Percentiles rank a stretch among this genome's conserved stretches.
Evolutionary conservation across 2,888 invertebrate genomes (phyloP).

Genomic region (Synanthedon andrenaeformis): DNA sequence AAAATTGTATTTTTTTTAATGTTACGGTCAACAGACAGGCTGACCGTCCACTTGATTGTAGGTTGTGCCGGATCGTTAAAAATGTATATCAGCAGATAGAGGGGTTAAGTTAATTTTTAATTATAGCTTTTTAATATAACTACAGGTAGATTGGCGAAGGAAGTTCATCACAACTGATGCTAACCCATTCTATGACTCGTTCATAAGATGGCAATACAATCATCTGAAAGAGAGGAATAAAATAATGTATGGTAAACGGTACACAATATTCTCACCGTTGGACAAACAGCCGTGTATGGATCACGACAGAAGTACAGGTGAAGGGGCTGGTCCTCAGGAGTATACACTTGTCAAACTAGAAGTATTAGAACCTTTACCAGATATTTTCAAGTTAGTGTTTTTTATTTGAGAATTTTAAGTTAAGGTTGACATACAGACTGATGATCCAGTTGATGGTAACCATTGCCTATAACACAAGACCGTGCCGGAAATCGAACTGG

Average conservation of each 20-base stretch:
- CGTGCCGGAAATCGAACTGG: too few relatives aligned
- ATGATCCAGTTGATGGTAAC: too few relatives aligned
- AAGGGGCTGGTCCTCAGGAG: constrained; percentile 98
- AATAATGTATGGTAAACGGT: constrained; percentile 96
- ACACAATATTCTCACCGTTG: constrained; percentile 95
- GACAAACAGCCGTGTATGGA: constrained; percentile 99
- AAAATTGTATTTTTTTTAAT: neutral
- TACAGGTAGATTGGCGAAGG: constrained; percentile 95
- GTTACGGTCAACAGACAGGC: too few relatives aligned
- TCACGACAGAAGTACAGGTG: constrained; percentile 95
- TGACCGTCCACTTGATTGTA: too few relatives aligned
- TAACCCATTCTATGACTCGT: constrained; percentile 98
- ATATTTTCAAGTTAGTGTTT: constrained; percentile 72
- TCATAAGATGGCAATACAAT: constrained; percentile 96
- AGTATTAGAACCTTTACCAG: constrained; percentile 79
- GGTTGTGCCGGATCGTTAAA: too few relatives aligned
- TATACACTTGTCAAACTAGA: constrained; percentile 97
- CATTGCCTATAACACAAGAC: too few relatives aligned
- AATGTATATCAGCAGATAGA: too few relatives aligned
- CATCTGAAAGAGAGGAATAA: constrained; percentile 88
- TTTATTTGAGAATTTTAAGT: neutral
- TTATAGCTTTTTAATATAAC: too few relatives aligned
- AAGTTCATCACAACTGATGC: constrained; percentile 98
- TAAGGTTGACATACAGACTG: too few relatives aligned
- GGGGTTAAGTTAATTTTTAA: too few relatives aligned